Base-by-base conservation (phyloP, 2,113 vertebrate genomes). In the Notothenia rossii region DNA sequence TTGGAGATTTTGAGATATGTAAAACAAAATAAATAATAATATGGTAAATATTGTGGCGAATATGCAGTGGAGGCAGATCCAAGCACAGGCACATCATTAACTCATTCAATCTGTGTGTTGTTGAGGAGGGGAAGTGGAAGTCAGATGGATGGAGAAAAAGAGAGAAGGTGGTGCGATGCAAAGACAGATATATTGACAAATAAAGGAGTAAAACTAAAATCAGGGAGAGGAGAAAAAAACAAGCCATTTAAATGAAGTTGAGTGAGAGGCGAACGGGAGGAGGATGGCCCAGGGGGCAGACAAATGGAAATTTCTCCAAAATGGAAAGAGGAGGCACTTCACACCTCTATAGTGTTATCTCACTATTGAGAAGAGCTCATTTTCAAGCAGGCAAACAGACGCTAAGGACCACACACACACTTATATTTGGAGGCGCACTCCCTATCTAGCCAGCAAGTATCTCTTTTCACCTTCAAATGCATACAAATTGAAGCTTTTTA, bases 11-110 rank as follows among this genome's bases (percentile, higher is more conserved):
- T 81, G 59, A 18, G 0, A 83, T 80, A 83, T 82, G 82, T 79
- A 77, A 87, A 87, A 73, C 62, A 73, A 82, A 77, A 79, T 83
- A 82, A 85, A 88, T 81, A 81, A 81, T 83, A 83, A 79, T 83
- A 58, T 83, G 71, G 59, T 75, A 79, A 71, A 75, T 78, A 60
- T 82, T 70, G 49, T 49, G 77, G 77, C 75, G 78, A 78, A 82
- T 82, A 71, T 63, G 61, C 46, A 61, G 17, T n/a, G 43, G 59
- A 82, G 70, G 75, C 59, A 88, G 75, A 86, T 86, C 77, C 66
- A 74, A 80, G 60, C 66, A 45, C 54, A 25, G 36, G 40, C 69
- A 43, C 64, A 71, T 80, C 82, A 89, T 84, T 84, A 84, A 88
- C 68, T 43, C 54, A 36, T 72, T 46, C 65, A 63, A 76, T 72